phyloP scores from a whole-genome alignment of 92 coral and sea anemone species.

The Phymanthus crucifer region DNA sequence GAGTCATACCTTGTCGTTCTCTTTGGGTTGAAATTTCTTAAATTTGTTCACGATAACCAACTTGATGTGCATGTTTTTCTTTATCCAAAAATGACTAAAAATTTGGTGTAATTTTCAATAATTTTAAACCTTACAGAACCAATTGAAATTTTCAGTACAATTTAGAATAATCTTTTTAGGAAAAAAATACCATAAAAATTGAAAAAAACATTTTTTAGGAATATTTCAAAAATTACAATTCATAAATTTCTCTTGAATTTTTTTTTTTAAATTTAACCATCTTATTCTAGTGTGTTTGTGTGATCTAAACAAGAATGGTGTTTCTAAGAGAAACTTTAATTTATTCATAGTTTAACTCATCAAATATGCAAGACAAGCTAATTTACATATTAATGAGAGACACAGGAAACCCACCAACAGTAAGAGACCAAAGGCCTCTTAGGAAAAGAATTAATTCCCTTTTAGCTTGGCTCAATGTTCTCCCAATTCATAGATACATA shows the following conservation, averaged over 20 bases:
- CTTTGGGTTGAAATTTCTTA: neutral
- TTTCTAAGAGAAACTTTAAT: constrained; percentile 24
- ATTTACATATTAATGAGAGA: constrained; percentile 20
- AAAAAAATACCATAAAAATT: neutral
- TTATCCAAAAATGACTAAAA: neutral
- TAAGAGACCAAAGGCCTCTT: neutral
- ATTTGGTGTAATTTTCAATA: neutral
- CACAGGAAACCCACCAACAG: constrained; percentile 22
- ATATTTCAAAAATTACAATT: neutral
- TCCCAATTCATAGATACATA: too few relatives aligned
- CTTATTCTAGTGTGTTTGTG: neutral
- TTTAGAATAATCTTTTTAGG: neutral
- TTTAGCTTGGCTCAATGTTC: neutral
- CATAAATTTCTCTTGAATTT: neutral
- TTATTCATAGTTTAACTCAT: constrained; percentile 7
- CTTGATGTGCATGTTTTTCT: neutral
- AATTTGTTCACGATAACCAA: neutral
- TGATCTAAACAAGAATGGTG: constrained; percentile 8
- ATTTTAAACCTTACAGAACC: neutral
- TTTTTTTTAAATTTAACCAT: neutral
- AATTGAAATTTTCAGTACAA: neutral
- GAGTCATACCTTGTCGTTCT: neutral
- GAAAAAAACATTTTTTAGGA: neutral
- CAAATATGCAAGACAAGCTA: constrained; percentile 17
- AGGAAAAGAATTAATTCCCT: neutral